phyloP scores from a whole-genome alignment of 2,888 invertebrate species.

The Rhagophthalmus giganteus region DNA sequence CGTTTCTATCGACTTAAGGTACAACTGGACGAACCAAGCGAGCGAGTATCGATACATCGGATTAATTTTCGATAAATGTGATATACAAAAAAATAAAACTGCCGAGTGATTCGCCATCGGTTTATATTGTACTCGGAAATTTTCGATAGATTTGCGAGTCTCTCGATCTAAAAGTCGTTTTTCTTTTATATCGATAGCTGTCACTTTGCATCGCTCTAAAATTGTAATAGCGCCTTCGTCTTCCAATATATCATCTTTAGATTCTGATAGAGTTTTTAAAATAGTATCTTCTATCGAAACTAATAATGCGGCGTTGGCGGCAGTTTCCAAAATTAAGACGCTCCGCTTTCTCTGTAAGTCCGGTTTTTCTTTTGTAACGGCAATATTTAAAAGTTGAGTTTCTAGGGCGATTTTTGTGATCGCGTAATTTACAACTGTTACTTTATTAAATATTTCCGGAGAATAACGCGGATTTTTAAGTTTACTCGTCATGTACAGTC shows the following conservation, averaged over 20 bases:
- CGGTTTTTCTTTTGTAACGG: conserved; percentile 82
- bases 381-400: conserved; percentile 81
- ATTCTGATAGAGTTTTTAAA: conserved; percentile 76
- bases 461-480: conserved; percentile 82
- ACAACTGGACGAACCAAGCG: conserved; percentile 83
- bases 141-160: conserved; percentile 78
- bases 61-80: conserved; percentile 80
- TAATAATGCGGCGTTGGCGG: conserved; percentile 77
- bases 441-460: conserved; percentile 82
- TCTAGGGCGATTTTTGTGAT: conserved; percentile 80
- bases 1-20: conserved; percentile 74
- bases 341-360: conserved; percentile 81
- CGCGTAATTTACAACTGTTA: conserved; percentile 81
- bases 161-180: conserved; percentile 79
- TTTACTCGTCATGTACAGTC: conserved; percentile 80
- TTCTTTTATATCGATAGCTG: conserved; percentile 79
- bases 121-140: conserved; percentile 72
- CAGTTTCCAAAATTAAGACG: conserved; percentile 75
- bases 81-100: conserved; percentile 78
- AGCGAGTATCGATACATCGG: conserved; percentile 90
- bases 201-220: conserved; percentile 79
- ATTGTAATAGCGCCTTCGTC: conserved; percentile 88
- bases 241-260: conserved; percentile 87
- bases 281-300: conserved; percentile 89
- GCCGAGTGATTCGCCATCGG: conserved; percentile 81